A percentile compares a stretch with the other conserved stretches of the same genome.
Evolutionary conservation across 2,113 vertebrate species (phyloP).

Genomic region (Sapajus apella): DNA sequence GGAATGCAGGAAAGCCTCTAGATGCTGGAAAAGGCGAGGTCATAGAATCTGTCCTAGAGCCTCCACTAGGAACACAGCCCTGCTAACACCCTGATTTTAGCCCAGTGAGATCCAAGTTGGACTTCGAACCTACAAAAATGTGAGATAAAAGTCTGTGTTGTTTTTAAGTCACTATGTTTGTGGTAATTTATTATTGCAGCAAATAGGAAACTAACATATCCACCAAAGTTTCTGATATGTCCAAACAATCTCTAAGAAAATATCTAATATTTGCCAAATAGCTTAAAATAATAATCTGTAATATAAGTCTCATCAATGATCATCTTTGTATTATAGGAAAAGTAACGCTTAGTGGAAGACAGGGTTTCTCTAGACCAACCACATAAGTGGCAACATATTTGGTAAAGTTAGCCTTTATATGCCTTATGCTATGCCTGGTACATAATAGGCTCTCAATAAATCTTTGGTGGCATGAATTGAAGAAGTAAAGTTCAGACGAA

Average conservation of each 20-base stretch:
- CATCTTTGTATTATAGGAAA: background rate
- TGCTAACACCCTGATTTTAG: background rate
- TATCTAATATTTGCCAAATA: background rate
- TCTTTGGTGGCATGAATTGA: background rate
- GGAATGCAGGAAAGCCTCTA: background rate
- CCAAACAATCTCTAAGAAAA: background rate
- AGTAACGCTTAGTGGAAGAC: background rate
- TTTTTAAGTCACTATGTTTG: background rate
- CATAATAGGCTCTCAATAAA: background rate
- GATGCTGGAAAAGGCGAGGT: background rate
- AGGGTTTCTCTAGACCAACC: background rate
- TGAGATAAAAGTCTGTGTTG: background rate
- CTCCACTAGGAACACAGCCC: background rate
- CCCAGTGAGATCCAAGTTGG: background rate
- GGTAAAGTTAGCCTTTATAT: background rate
- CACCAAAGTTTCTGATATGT: background rate
- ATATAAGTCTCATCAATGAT: background rate
- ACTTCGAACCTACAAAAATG: background rate
- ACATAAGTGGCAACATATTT: background rate
- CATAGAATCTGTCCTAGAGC: background rate
- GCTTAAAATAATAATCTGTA: background rate
- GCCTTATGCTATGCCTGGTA: background rate
- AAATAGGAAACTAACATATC: constrained; percentile 32
- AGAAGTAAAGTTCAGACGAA: constrained; percentile 4
- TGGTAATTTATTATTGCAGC: background rate